A percentile compares a stretch with the other conserved stretches of the same genome.
Evolutionary conservation across 1,140 invertebrate species (phyloP).

Genomic region (Cotesia typhae): DNA sequence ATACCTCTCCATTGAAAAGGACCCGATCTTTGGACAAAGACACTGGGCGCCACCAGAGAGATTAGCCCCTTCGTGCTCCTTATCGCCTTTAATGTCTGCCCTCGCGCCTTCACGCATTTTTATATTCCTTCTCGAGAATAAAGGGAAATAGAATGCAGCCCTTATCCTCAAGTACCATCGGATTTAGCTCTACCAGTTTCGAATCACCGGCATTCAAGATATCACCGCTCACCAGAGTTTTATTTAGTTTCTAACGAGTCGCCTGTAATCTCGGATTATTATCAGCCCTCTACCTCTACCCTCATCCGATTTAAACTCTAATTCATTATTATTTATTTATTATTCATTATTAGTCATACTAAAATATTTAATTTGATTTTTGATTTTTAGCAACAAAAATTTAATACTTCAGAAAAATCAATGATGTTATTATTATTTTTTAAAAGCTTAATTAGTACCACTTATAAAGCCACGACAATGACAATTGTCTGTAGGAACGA

Average conservation of each 20-base stretch:
- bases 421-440: too few relatives aligned
- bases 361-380: too few relatives aligned
- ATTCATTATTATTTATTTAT: constrained; percentile 2
- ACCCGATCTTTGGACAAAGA: constrained; percentile 10
- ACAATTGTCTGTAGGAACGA: too few relatives aligned
- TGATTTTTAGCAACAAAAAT: too few relatives aligned
- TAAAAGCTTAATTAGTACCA: too few relatives aligned
- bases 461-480: too few relatives aligned
- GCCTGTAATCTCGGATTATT: not conserved
- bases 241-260: not conserved
- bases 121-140: not conserved
- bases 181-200: constrained; percentile 15
- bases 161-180: constrained; percentile 12
- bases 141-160: constrained; percentile 9
- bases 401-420: too few relatives aligned
- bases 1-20: not conserved
- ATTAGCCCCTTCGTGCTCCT: not conserved
- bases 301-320: not conserved
- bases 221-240: not conserved
- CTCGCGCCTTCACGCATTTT: not conserved
- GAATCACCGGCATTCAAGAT: constrained; percentile 29
- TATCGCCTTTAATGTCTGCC: not conserved
- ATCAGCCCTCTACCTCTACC: not conserved
- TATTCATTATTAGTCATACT: not conserved
- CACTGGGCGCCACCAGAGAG: not conserved